Percentiles rank a stretch among this genome's conserved stretches.
These are phyloP conservation scores for Tapirus terrestris DNA, from an alignment of 2,113 vertebrate genomes.

Conservation along the genomic window DNA sequence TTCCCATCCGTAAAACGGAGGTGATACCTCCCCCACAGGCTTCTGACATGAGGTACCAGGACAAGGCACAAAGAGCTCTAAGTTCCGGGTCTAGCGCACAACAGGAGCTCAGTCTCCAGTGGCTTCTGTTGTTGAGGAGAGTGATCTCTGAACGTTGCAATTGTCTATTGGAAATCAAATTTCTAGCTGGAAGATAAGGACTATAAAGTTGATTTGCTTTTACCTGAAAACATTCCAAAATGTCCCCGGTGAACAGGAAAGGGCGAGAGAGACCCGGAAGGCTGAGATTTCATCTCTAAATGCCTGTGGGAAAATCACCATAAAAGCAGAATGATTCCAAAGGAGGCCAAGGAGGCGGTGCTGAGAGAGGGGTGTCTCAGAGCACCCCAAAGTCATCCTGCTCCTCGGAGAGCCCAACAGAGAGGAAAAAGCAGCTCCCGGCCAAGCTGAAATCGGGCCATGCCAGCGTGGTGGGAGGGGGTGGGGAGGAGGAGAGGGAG, in stretches of 20 bases:
- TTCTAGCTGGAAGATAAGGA: neutral
- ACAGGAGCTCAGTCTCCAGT: fast-evolving
- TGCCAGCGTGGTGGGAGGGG: neutral
- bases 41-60: too few species aligned
- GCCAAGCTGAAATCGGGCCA: neutral
- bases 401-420: neutral
- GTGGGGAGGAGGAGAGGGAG: too few species aligned
- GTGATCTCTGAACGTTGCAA: neutral
- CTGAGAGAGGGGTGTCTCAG: neutral
- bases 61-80: fast-evolving
- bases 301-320: neutral
- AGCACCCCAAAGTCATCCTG: neutral
- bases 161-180: neutral
- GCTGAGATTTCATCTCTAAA: neutral
- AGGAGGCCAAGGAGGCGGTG: neutral
- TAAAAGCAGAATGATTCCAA: too few species aligned
- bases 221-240: neutral
- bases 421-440: neutral
- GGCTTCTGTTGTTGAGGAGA: neutral
- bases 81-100: neutral
- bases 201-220: neutral
- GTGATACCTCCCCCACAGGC: fast-evolving
- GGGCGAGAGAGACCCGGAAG: neutral
- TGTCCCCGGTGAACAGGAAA: neutral
- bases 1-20: neutral